phyloP scores from a whole-genome alignment of 2,113 vertebrate genomes.

The Rattus rattus region DNA sequence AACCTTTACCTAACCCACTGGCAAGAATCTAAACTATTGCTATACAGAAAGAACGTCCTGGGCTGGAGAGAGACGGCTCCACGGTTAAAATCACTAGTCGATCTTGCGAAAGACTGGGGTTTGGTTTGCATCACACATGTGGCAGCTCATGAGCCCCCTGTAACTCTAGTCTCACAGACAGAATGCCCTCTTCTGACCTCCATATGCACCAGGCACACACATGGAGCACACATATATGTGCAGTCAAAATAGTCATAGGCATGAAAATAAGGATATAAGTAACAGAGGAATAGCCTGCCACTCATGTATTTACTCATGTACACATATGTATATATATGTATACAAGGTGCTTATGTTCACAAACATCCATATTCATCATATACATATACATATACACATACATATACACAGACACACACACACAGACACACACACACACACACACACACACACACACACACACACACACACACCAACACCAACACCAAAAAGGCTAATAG shows the following conservation, averaged over 20 bases:
- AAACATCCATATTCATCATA: not conserved
- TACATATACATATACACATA: not conserved
- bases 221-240: not conserved
- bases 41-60: not conserved
- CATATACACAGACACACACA: not conserved
- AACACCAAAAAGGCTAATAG: not conserved
- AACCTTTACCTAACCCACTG: constrained; percentile 39
- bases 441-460: not conserved
- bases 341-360: not conserved
- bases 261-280: not conserved
- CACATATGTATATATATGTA: not conserved
- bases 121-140: not conserved
- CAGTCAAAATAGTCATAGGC: not conserved
- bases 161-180: not conserved
- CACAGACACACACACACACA: not conserved
- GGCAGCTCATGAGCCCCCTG: not conserved
- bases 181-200: not conserved
- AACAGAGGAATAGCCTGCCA: not conserved
- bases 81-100: not conserved
- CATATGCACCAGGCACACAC: not conserved
- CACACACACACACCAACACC: not conserved
- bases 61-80: not conserved
- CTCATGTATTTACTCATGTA: not conserved
- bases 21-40: not conserved
- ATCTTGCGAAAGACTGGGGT: not conserved